A percentile compares a stretch with the other conserved stretches of the same genome.
Conservation (phyloP, 2,888 invertebrate species). For the Ophonus ardosiacus region DNA sequence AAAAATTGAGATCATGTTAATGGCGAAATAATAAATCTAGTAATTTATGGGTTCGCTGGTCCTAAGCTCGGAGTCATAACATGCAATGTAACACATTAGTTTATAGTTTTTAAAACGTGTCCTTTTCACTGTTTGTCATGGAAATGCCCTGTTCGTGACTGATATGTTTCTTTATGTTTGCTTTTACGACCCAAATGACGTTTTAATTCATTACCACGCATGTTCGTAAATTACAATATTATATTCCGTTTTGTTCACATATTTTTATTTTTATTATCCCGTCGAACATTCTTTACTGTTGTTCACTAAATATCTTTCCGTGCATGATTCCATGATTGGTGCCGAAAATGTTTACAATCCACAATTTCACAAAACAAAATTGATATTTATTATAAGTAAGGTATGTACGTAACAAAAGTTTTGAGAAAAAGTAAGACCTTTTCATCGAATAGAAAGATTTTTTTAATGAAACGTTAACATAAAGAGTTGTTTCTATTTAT, state of each 20-base stretch:
- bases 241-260: slow-evolving; percentile 28
- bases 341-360: not conserved
- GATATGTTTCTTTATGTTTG: slow-evolving; percentile 45
- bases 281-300: slow-evolving; percentile 23
- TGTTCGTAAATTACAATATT: slow-evolving; percentile 56
- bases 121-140: slow-evolving; percentile 53
- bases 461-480: no score
- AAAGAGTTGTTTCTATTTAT: no score
- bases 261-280: slow-evolving; percentile 35
- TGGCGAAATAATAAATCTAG: slow-evolving; percentile 53
- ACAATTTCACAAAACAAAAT: not conserved
- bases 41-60: slow-evolving; percentile 61
- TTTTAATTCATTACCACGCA: slow-evolving; percentile 55
- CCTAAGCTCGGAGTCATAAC: slow-evolving; percentile 55
- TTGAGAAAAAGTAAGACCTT: no score
- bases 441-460: no score
- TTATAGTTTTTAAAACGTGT: slow-evolving; percentile 62
- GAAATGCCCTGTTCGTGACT: slow-evolving; percentile 56
- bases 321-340: not conserved
- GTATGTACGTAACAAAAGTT: no score
- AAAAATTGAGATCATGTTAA: slow-evolving; percentile 50
- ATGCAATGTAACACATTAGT: slow-evolving; percentile 61
- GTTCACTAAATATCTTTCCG: slow-evolving; percentile 29
- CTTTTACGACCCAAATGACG: slow-evolving; percentile 46
- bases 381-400: no score